Evolutionary conservation across 2,888 invertebrate species (phyloP).

Genomic region (Sarcophaga variegata): DNA sequence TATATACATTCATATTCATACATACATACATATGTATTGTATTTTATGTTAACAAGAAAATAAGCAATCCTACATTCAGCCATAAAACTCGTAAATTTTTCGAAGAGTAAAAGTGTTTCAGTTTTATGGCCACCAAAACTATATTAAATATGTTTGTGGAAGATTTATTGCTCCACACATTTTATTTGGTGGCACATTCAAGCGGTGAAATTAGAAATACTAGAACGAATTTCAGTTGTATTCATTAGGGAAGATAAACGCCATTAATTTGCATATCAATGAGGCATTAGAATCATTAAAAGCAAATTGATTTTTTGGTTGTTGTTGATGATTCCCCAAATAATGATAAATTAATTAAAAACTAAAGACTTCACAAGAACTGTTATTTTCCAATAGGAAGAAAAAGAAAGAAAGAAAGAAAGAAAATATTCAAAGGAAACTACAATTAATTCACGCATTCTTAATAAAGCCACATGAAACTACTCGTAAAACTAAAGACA

Average conservation of each 20-base stretch:
- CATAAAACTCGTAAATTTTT: slow-evolving; percentile 38
- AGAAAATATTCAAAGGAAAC: slow-evolving; percentile 63
- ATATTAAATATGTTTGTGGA: slow-evolving; percentile 59
- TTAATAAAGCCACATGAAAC: slow-evolving; percentile 71
- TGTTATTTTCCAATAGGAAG: background rate
- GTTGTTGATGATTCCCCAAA: slow-evolving; percentile 49
- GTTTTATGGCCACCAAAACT: slow-evolving; percentile 57
- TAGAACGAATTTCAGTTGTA: slow-evolving; percentile 28
- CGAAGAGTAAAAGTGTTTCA: background rate
- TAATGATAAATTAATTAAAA: slow-evolving; percentile 69
- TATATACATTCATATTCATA: too few relatives aligned
- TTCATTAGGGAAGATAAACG: background rate
- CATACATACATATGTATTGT: too few relatives aligned
- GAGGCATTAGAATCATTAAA: slow-evolving; percentile 65
- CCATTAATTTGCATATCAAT: slow-evolving; percentile 64
- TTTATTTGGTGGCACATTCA: slow-evolving; percentile 18
- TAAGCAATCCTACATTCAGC: background rate
- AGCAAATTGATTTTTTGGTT: slow-evolving; percentile 58
- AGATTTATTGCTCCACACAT: slow-evolving; percentile 54
- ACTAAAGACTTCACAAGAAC: background rate
- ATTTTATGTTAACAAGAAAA: too few relatives aligned
- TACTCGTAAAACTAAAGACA: slow-evolving; percentile 47
- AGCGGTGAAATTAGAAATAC: slow-evolving; percentile 7
- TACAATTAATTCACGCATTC: slow-evolving; percentile 80
- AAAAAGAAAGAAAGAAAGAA: slow-evolving; percentile 19